Evolutionary conservation across 1,140 invertebrate species (phyloP).

Genomic region (Rhagoletis pomonella): DNA sequence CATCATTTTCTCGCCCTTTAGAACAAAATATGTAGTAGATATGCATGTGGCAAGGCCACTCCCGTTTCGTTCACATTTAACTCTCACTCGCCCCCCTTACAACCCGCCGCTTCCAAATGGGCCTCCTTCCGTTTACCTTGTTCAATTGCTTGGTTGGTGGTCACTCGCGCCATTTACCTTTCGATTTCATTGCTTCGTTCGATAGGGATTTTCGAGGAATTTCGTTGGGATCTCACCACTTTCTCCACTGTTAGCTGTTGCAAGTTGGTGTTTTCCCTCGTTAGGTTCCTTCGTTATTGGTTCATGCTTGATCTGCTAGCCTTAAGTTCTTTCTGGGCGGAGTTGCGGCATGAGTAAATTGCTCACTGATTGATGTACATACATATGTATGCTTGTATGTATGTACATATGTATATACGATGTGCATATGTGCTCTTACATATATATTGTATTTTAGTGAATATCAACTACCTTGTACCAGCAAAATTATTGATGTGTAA

Average conservation of each 20-base stretch:
- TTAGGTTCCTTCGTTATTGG: background rate
- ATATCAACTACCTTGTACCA: too few species aligned
- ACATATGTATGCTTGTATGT: background rate
- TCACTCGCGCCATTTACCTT: background rate
- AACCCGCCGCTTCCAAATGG: background rate
- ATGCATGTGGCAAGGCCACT: background rate
- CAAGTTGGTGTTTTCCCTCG: conserved; percentile 19
- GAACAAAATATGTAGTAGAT: background rate
- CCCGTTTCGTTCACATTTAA: background rate
- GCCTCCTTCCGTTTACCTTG: background rate
- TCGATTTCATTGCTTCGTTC: conserved; percentile 7
- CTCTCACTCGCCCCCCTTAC: background rate
- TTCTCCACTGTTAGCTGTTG: conserved; percentile 12
- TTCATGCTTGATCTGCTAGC: conserved; percentile 28
- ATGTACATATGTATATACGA: too few species aligned
- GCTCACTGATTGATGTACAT: conserved; percentile 23
- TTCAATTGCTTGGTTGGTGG: background rate
- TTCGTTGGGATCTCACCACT: background rate
- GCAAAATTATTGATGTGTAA: too few species aligned
- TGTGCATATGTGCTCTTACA: background rate
- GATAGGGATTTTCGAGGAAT: background rate
- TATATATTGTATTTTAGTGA: background rate
- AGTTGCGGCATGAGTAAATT: conserved; percentile 14
- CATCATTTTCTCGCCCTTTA: background rate
- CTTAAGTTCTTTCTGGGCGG: background rate